Percentiles rank a stretch among this genome's conserved stretches.
These are phyloP conservation scores for Uropetala carovei DNA, from an alignment of 2,888 invertebrate species.

Conservation along the genomic window DNA sequence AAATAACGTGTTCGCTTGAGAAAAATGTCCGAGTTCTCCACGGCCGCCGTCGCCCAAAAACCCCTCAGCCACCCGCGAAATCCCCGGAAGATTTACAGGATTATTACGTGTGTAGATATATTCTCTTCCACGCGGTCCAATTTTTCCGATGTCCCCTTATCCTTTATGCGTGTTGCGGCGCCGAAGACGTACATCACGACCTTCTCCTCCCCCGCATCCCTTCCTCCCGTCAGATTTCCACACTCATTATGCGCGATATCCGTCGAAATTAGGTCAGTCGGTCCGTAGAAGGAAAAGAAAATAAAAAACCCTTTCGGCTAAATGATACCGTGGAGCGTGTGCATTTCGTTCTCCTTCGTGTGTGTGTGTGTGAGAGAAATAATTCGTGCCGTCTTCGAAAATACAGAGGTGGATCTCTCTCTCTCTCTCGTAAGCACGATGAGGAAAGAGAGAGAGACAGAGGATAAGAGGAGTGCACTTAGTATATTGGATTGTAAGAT, in stretches of 20 bases:
- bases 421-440: not conserved
- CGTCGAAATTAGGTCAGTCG: constrained; percentile 24
- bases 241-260: not conserved
- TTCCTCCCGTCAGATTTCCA: not conserved
- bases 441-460: no score
- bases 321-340: not conserved
- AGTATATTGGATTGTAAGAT: constrained; percentile 25
- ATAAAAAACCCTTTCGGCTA: not conserved
- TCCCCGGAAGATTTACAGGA: not conserved
- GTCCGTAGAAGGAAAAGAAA: not conserved
- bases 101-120: constrained; percentile 5
- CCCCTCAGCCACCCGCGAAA: not conserved
- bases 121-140: not conserved
- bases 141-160: not conserved
- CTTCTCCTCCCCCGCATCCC: not conserved
- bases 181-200: not conserved
- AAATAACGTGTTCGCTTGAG: not conserved
- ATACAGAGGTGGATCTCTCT: not conserved
- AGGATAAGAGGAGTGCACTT: not conserved
- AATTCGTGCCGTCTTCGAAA: constrained; percentile 26
- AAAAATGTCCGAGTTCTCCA: not conserved
- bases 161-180: not conserved
- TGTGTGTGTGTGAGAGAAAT: not conserved
- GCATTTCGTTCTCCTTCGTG: not conserved
- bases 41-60: not conserved